Evolutionary conservation across 1,140 invertebrate genomes (phyloP).

Genomic region (Scaptomyza graminum): DNA sequence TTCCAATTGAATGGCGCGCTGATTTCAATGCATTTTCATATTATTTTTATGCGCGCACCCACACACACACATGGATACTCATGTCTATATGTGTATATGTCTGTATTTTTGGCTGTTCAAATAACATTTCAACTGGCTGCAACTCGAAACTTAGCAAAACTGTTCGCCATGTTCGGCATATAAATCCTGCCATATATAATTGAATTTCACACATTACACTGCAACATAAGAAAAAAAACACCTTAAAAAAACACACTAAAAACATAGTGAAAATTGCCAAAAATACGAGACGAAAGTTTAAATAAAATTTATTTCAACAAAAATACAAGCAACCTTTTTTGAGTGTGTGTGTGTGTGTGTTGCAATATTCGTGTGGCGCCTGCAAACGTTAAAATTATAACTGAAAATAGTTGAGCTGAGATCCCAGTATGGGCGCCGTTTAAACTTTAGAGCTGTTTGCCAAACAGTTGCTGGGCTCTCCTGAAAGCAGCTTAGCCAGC

Average conservation of each 20-base stretch:
- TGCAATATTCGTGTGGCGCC: not conserved
- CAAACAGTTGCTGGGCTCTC: slow-evolving; percentile 24
- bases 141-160: slow-evolving; percentile 36
- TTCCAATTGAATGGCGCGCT: slow-evolving; percentile 76
- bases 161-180: slow-evolving; percentile 65
- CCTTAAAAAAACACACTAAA: slow-evolving; percentile 27
- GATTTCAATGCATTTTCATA: slow-evolving; percentile 72
- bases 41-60: slow-evolving; percentile 35
- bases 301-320: slow-evolving; percentile 82
- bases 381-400: slow-evolving; percentile 74
- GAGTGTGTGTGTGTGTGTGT: no score
- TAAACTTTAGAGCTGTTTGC: slow-evolving; percentile 38
- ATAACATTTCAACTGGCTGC: slow-evolving; percentile 52
- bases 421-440: slow-evolving; percentile 12
- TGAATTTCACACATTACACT: slow-evolving; percentile 78
- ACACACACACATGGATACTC: not conserved
- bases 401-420: slow-evolving; percentile 14
- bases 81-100: not conserved
- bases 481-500: slow-evolving; percentile 35
- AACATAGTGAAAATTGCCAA: slow-evolving; percentile 38
- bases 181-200: slow-evolving; percentile 78
- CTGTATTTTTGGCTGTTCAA: slow-evolving; percentile 41
- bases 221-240: slow-evolving; percentile 43
- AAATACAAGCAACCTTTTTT: slow-evolving; percentile 55
- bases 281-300: slow-evolving; percentile 72